phyloP scores from a whole-genome alignment of 2,888 invertebrate genomes.

The Aporophyla lueneburgensis region DNA sequence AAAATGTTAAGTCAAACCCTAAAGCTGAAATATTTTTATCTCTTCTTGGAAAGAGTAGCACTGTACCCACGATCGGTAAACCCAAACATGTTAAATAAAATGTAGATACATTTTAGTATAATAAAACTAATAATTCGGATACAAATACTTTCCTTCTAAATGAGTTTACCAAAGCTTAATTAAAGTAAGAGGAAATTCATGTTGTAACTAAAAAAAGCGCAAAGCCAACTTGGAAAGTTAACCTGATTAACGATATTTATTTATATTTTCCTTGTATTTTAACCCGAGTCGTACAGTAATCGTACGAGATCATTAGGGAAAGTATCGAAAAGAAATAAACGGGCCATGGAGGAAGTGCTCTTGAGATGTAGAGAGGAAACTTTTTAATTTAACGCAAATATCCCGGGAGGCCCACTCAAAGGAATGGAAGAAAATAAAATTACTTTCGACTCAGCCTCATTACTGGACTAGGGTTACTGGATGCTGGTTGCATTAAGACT shows the following conservation, averaged over 20 bases:
- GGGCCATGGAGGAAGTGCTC: slow-evolving; percentile 71
- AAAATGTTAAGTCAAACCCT: background rate
- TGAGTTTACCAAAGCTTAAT: slow-evolving; percentile 14
- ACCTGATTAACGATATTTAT: slow-evolving; percentile 49
- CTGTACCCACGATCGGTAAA: background rate
- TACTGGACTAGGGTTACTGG: slow-evolving; percentile 71
- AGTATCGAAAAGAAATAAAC: slow-evolving; percentile 80
- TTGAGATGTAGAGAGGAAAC: slow-evolving; percentile 79
- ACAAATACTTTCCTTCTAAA: background rate
- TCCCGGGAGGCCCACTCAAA: slow-evolving; percentile 81
- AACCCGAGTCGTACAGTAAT: slow-evolving; percentile 70
- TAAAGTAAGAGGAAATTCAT: slow-evolving; percentile 41
- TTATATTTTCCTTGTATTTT: slow-evolving; percentile 67
- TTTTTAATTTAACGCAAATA: slow-evolving; percentile 87
- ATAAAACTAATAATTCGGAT: slow-evolving; percentile 1
- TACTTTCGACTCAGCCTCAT: slow-evolving; percentile 82
- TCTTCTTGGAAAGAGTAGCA: background rate
- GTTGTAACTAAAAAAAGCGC: slow-evolving; percentile 41
- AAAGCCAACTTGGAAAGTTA: slow-evolving; percentile 21
- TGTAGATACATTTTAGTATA: background rate
- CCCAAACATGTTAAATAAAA: background rate
- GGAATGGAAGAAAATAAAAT: slow-evolving; percentile 83
- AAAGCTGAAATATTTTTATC: slow-evolving; percentile 2
- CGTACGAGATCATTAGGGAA: slow-evolving; percentile 81
- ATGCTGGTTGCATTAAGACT: slow-evolving; percentile 40